Evolutionary conservation across 1,140 invertebrate species (phyloP), one percentile per base, ranked within the genome.

Genomic region (Streblospio benedicti): DNA sequence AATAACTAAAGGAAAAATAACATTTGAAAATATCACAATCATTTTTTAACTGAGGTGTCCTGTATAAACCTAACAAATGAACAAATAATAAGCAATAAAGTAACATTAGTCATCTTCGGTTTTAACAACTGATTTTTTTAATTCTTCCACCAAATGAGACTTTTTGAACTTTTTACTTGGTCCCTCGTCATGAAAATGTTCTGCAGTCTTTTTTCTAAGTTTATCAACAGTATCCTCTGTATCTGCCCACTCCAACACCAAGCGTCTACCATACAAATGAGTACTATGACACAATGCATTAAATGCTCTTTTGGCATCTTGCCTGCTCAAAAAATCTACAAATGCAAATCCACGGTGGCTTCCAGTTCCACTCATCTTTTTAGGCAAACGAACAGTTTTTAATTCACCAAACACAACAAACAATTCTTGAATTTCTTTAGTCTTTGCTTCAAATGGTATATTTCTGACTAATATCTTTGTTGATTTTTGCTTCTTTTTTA

Each of bases 181-280:
- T 20, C 38, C 63, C 45, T 64, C 67, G 67, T 64, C 14, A 59
- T 49, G 41, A 32, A 56, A 52, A 30, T 14, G 44, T 43, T n/a
- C n/a, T n/a, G 90, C 89, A 0, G 91, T 93, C 67, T 90, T 85
- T 78, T 88, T 89, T 59, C 91, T 81, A n/a, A 96, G 78, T 61
- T 86, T 81, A 18, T 87, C 85, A 2, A 96, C 78, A 63, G 85
- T 83, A 67, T 92, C 88, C 1, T 78, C 80, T n/a, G 67, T 60
- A 20, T 87, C 83, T 0, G 95, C 94, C 96, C 96, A 99, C 82
- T 99, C 95, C 20, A 99, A 78, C 0, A 97, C 93, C 63, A 99
- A 79, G 43, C 94, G 83, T 66, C 96, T 82, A 2, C 94, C 95
- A 74, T 94, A 98, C 75, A 99, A 87, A 84, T 99, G 96, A 62